Base-by-base conservation (phyloP, 2,797 vertebrate genomes). In the Danio kyathit region DNA sequence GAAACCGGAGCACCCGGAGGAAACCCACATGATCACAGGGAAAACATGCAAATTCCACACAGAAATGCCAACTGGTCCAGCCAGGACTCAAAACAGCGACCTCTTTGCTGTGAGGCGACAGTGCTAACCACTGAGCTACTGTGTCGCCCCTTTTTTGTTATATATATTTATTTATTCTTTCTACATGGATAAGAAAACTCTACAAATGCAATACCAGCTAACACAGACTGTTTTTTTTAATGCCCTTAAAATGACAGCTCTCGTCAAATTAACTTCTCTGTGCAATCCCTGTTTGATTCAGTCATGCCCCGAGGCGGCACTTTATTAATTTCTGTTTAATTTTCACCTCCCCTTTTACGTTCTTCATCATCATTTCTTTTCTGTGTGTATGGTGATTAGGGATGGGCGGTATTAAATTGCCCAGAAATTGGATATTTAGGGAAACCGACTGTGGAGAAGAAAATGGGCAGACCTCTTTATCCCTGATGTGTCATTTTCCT, bases 351-450 rank as follows among this genome's bases (percentile, higher is more conserved):
- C 82, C 79, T 74, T 86, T 86, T 83, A 64, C 61, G 5, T 84
- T 84, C 48, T 59, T 84, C 80, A 76, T 40, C 82, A 87, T 64
- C 60, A 61, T 76, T 74, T 69, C 54, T 86, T 84, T 65, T 48
- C 63, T 61, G 49, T 63, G 43, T 17, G 48, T 61, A 21, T 5
- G 77, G 46, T 54, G n/a, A 41, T 80, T 40, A 60, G 56, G 46
- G 38, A 46, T 17, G 9, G 59, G 19, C 48, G 38, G 64, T 73
- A 86, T 74, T 88, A 87, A 89, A 90, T 91, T 89, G 83, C 86
- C 83, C 88, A 70, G 84, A 89, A 91, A 93, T 90, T 88, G 83
- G 90, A 91, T 91, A 88, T 90, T 89, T 88, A 85, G 67, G 73
- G 78, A 84, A 78, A 79, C 76, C 63, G 38, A 63, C 59, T 88